Evolutionary conservation across 2,797 vertebrate genomes (phyloP), one percentile per base, ranked within the genome.

Genomic region (Melanotaenia maccullochi): DNA sequence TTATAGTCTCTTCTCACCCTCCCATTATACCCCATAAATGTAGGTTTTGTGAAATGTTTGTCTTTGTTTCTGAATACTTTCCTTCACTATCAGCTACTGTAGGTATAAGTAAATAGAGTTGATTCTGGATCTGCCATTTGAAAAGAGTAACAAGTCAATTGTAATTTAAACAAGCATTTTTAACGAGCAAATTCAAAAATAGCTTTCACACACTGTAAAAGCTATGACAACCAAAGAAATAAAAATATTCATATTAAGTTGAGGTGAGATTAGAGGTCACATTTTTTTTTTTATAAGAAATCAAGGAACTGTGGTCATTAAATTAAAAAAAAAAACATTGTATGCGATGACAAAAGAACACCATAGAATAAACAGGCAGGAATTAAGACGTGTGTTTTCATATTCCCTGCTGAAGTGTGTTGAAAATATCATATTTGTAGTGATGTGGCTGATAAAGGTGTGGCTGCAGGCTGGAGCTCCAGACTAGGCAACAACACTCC

Each of bases 401-500:
- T 35, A 1, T 42, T 67, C 60, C 64, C 49, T 74, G 52, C 33
- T 80, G 30, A 47, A 12, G 3, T 59, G 52, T 49, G 84, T 65
- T 65, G 78, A 36, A 64, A 68, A 70, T 70, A 67, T 84, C 33
- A n/a, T 54, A 42, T 5, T 44, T 63, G 72, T 60, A 68, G 6
- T 47, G 52, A 61, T 65, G 65, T 56, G 54, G 75, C 77, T 84
- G 75, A 66, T 57, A 1, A 72, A 75, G 82, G 82, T 85, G 86
- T 75, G 76, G 84, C 83, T 87, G 55, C 73, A 75, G 69, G 65
- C 74, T 56, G 71, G 22, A 52, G 73, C 81, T 75, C 62, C 66
- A 79, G 65, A 78, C 70, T 16, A 58, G 69, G 60, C 82, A 78
- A 73, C 81, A 91, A 81, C 87, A 58, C 87, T 89, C 88, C 85